Evolutionary conservation across 2,888 invertebrate genomes (phyloP), one percentile per base, ranked within the genome.

Genomic region (Taenaris catops): DNA sequence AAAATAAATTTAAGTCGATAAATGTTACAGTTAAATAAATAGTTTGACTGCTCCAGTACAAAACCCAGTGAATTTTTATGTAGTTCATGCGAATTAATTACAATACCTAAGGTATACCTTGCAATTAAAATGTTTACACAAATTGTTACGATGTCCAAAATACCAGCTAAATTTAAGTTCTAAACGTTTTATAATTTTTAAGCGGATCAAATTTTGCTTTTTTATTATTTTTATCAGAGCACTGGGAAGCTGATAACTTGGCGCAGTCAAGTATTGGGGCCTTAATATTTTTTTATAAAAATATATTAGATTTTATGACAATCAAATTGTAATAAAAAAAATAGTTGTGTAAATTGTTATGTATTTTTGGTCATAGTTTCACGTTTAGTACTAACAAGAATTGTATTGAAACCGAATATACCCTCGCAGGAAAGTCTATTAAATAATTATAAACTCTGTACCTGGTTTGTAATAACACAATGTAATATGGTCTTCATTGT

Each of bases 401-500:
- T 4, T 9, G 5, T 21, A 11, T 12, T 12, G 17, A 23, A 32
- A 37, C 33, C 31, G 24, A n/a, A 27, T 25, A 40, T 56, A 49
- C 58, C 62, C 61, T 60, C 56, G 48, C 65, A 60, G 55, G 50
- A 58, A 55, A 55, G 46, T 46, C 52, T 52, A 55, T 56, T 58
- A 51, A 63, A 54, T 53, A 63, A 67, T 72, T 72, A 70, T 72
- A 76, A 76, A 78, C 71, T 63, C 60, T 81, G 87, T 87, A 87
- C 86, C 87, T 87, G 87, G 79, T 79, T 73, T 76, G 71, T 75
- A 78, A 78, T 78, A 74, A 78, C 66, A 70, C 49, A 58, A 63
- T 80, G 69, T 78, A 74, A 72, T 58, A 51, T 63, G 67, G 69
- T 80, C 73, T 79, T 80, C 71, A 76, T 69, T 75, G 72, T 79